These are phyloP conservation scores for Leptobrachium ailaonicum DNA, from an alignment of 2,113 vertebrate genomes.

Conservation along the genomic window DNA sequence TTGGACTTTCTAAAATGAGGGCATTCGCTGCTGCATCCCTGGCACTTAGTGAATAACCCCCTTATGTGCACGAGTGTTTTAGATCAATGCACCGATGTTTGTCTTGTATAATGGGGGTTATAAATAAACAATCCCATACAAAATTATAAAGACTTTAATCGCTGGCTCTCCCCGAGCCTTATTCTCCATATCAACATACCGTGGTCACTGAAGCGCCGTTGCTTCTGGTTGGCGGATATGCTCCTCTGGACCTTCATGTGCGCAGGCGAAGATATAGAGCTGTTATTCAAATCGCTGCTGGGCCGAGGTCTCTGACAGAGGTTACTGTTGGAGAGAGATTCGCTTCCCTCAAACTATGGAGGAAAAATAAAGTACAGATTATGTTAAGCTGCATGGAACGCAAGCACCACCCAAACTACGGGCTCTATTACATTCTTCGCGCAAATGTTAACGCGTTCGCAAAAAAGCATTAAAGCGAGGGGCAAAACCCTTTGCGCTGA, in stretches of 20 bases:
- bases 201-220: constrained; percentile 95
- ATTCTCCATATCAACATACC: constrained; percentile 69
- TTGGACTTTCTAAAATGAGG: too few relatives aligned
- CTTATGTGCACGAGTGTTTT: too few relatives aligned
- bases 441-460: too few relatives aligned
- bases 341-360: constrained; percentile 90
- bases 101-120: neutral
- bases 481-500: too few relatives aligned
- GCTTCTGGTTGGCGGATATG: constrained; percentile 96
- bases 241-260: constrained; percentile 96
- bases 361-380: neutral
- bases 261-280: constrained; percentile 89
- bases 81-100: too few relatives aligned
- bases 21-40: too few relatives aligned
- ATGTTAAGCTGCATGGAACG: too few relatives aligned
- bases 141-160: neutral
- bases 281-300: constrained; percentile 95
- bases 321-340: constrained; percentile 83
- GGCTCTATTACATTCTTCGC: too few relatives aligned
- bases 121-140: neutral
- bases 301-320: constrained; percentile 89
- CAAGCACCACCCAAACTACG: too few relatives aligned
- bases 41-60: too few relatives aligned
- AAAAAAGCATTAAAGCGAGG: too few relatives aligned
- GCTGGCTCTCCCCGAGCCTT: neutral